These are phyloP conservation scores for Phymastichus coffea DNA, from an alignment of 1,140 invertebrate genomes.

Conservation along the genomic window DNA sequence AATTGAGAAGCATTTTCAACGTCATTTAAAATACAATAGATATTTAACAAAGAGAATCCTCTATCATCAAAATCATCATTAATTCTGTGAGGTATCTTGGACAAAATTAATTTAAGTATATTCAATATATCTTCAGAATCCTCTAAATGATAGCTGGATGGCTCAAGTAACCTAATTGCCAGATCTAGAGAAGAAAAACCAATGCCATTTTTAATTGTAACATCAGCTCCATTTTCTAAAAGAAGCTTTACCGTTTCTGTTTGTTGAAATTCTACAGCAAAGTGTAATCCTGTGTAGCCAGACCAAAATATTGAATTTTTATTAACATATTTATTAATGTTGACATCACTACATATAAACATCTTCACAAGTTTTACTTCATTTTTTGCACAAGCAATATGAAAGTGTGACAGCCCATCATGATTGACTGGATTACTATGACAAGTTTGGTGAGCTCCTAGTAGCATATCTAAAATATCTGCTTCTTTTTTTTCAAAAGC, in stretches of 20 bases:
- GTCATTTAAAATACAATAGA: neutral
- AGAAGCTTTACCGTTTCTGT: neutral
- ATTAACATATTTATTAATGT: neutral
- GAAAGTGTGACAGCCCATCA: neutral
- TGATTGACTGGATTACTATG: neutral
- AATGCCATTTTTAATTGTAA: neutral
- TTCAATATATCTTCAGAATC: neutral
- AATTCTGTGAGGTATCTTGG: neutral
- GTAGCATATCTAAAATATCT: neutral
- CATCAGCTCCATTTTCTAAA: neutral
- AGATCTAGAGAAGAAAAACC: neutral
- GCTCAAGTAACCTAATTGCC: neutral
- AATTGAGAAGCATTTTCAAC: too few relatives aligned
- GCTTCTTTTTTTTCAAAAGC: neutral
- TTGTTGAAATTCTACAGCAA: neutral
- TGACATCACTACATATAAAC: neutral
- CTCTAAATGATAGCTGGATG: neutral
- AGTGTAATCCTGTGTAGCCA: neutral
- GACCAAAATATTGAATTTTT: neutral
- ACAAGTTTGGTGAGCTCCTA: neutral
- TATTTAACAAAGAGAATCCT: neutral
- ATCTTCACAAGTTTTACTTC: neutral
- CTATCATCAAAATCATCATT: neutral
- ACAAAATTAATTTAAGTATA: neutral
- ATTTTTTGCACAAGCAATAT: neutral